phyloP scores from a whole-genome alignment of 2,888 invertebrate species.

The Pocota personata region DNA sequence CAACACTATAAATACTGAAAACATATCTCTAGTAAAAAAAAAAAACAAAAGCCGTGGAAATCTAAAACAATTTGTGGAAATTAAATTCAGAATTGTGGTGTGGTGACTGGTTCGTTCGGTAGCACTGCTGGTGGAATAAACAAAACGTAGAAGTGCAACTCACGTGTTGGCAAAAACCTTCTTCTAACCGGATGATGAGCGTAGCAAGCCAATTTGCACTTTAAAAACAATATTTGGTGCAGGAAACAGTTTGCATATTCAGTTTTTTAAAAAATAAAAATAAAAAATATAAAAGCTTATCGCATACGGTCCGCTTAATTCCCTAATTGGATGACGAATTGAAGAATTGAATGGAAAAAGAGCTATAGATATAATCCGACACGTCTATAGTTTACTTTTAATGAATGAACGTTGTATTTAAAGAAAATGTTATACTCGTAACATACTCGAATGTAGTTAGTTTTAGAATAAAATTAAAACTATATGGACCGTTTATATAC shows the following conservation, averaged over 20 bases:
- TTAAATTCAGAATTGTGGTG: conserved; percentile 10
- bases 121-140: not conserved
- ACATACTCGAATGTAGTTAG: no score
- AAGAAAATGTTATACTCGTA: no score
- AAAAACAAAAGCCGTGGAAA: conserved; percentile 2
- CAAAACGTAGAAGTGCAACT: not conserved
- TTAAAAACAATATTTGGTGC: conserved; percentile 15
- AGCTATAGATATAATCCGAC: no score
- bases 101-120: not conserved
- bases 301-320: not conserved
- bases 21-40: not conserved
- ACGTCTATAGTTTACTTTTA: no score
- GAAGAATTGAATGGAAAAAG: not conserved
- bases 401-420: no score
- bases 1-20: not conserved
- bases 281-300: not conserved
- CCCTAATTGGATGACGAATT: not conserved
- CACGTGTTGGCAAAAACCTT: not conserved
- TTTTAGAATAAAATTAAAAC: no score
- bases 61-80: conserved; percentile 34
- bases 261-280: not conserved
- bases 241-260: not conserved
- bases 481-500: no score
- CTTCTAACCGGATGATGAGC: conserved; percentile 22
- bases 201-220: conserved; percentile 39